Evolutionary conservation across 2,888 invertebrate genomes (phyloP).

Genomic region (Venusia cambrica): DNA sequence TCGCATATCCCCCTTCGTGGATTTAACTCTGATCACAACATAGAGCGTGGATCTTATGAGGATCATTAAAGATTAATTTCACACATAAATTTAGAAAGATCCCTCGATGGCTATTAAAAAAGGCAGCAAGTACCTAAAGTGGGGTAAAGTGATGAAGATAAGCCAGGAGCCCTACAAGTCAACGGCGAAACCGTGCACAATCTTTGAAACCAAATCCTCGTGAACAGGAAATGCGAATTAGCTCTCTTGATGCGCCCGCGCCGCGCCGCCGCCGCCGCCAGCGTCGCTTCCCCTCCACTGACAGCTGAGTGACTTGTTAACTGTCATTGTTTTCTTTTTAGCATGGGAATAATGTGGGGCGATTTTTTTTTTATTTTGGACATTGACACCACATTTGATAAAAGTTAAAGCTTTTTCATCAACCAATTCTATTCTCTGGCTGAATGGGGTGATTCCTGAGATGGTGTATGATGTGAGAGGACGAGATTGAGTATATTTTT

Average conservation of each 20-base stretch:
- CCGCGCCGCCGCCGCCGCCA: constrained; percentile 4
- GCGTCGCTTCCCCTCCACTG: constrained; percentile 15
- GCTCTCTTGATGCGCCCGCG: constrained; percentile 15
- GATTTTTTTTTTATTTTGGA: too few species aligned
- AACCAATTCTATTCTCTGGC: too few species aligned
- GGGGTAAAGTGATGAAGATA: constrained; percentile 17
- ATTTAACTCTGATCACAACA: too few species aligned
- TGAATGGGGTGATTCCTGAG: too few species aligned
- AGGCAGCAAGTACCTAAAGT: constrained; percentile 6
- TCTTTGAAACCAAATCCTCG: constrained; percentile 34
- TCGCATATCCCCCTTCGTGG: too few species aligned
- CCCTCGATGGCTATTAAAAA: constrained; percentile 4
- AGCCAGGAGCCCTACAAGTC: constrained; percentile 18
- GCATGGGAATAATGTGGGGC: constrained; percentile 13
- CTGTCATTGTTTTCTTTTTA: constrained; percentile 17
- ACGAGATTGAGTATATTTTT: too few species aligned
- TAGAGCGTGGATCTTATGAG: too few species aligned
- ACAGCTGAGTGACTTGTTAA: constrained; percentile 19
- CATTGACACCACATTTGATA: too few species aligned
- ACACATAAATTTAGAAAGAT: too few species aligned
- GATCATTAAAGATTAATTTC: too few species aligned
- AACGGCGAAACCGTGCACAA: constrained; percentile 42
- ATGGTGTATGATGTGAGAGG: too few species aligned
- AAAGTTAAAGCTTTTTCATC: too few species aligned
- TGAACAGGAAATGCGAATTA: constrained; percentile 19